These are phyloP conservation scores for Meandrusa payeni DNA, from an alignment of 2,888 invertebrate species.

Conservation along the genomic window DNA sequence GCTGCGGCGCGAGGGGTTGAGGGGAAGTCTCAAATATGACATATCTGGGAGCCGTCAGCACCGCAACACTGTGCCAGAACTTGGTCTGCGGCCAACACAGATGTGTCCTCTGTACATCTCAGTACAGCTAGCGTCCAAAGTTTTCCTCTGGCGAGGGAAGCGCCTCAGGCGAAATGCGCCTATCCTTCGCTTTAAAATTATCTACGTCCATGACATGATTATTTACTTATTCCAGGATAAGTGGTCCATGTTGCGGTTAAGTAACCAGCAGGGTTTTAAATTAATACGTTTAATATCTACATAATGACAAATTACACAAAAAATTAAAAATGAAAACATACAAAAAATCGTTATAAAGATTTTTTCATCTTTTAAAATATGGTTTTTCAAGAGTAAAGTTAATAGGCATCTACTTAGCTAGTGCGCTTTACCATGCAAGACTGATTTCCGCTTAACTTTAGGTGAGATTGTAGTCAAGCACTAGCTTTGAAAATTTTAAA, in stretches of 20 bases:
- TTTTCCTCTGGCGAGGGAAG: constrained; percentile 54
- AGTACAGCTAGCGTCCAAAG: constrained; percentile 40
- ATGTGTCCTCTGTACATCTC: constrained; percentile 45
- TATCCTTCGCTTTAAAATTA: constrained; percentile 56
- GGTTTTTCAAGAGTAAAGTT: too few relatives aligned
- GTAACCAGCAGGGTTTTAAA: constrained; percentile 45
- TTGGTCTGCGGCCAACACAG: constrained; percentile 73
- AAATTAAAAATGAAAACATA: constrained; percentile 8
- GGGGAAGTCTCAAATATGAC: constrained; percentile 63
- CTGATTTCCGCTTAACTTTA: too few relatives aligned
- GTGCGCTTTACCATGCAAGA: too few relatives aligned
- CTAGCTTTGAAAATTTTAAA: too few relatives aligned
- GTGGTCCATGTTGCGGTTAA: constrained; percentile 39
- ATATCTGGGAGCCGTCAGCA: constrained; percentile 73
- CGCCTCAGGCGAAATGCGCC: constrained; percentile 61
- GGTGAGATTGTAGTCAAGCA: too few relatives aligned
- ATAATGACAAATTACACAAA: not conserved
- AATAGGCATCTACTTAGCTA: too few relatives aligned
- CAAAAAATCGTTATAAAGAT: constrained; percentile 42
- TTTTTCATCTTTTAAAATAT: too few relatives aligned
- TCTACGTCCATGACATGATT: constrained; percentile 72
- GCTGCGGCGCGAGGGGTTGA: constrained; percentile 38
- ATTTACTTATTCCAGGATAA: constrained; percentile 64
- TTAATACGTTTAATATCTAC: constrained; percentile 1
- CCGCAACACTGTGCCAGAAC: constrained; percentile 68